Conservation (phyloP, 2,113 vertebrate species). For the Butastur rufipennis region DNA sequence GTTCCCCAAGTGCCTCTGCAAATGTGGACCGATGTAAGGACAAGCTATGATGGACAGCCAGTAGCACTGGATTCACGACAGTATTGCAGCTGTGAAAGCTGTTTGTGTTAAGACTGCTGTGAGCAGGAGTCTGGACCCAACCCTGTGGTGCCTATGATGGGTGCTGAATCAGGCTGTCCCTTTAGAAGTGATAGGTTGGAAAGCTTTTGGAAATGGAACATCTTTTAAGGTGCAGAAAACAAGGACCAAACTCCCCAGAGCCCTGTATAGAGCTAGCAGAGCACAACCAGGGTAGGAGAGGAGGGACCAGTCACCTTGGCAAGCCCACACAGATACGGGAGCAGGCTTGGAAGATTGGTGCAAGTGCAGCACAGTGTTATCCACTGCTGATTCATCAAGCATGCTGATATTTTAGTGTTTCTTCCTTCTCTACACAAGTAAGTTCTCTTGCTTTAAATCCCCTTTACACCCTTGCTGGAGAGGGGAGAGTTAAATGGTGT, state of each 20-base stretch:
- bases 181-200: neutral
- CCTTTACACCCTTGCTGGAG: neutral
- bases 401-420: neutral
- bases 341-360: neutral
- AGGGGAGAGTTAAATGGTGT: neutral
- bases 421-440: neutral
- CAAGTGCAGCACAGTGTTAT: neutral
- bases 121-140: neutral
- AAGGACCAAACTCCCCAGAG: neutral
- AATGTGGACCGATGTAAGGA: neutral
- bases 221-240: neutral
- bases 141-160: neutral
- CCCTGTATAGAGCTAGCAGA: neutral
- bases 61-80: neutral
- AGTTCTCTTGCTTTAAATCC: neutral
- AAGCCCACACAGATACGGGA: neutral
- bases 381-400: neutral
- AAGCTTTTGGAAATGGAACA: neutral
- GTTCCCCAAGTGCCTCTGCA: neutral
- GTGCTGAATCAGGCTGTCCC: neutral
- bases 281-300: neutral
- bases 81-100: rapidly evolving
- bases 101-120: neutral
- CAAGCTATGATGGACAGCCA: neutral
- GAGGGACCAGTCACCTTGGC: neutral